Conservation (phyloP, 2,797 vertebrate genomes). For the Schizothorax lantsangensis region DNA sequence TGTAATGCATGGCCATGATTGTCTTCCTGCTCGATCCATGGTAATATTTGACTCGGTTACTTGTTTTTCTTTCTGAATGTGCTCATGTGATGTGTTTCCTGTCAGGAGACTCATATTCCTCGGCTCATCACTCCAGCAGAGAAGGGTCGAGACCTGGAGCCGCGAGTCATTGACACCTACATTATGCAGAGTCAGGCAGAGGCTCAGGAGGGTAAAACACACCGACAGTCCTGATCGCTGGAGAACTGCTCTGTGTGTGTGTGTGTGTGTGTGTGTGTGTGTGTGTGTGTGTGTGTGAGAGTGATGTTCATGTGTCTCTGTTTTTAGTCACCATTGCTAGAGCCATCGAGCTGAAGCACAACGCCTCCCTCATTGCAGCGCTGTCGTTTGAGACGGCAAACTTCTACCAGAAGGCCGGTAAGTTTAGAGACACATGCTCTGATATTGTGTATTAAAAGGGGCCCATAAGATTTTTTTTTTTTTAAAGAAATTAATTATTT, state of each 20-base stretch:
- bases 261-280: not conserved
- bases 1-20: not conserved
- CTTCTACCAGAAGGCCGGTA: conserved; percentile 97
- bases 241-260: not conserved
- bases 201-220: conserved; percentile 91
- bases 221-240: not conserved
- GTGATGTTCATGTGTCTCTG: conserved; percentile 26
- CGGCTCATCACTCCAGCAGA: conserved; percentile 93
- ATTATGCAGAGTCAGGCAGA: conserved; percentile 95
- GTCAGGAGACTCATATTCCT: conserved; percentile 89
- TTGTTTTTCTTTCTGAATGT: not conserved
- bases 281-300: not conserved
- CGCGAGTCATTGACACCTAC: conserved; percentile 89
- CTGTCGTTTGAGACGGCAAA: conserved; percentile 93
- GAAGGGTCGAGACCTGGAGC: conserved; percentile 93
- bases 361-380: conserved; percentile 91
- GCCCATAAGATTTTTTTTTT: not conserved
- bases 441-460: not conserved
- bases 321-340: conserved; percentile 93
- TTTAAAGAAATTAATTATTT: not conserved
- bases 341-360: conserved; percentile 96
- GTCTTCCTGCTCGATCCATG: not conserved
- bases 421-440: conserved; percentile 58
- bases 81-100: not conserved
- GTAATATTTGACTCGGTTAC: not conserved